Base-by-base conservation (phyloP, 2,113 vertebrate species). In the Anhinga rufa region DNA sequence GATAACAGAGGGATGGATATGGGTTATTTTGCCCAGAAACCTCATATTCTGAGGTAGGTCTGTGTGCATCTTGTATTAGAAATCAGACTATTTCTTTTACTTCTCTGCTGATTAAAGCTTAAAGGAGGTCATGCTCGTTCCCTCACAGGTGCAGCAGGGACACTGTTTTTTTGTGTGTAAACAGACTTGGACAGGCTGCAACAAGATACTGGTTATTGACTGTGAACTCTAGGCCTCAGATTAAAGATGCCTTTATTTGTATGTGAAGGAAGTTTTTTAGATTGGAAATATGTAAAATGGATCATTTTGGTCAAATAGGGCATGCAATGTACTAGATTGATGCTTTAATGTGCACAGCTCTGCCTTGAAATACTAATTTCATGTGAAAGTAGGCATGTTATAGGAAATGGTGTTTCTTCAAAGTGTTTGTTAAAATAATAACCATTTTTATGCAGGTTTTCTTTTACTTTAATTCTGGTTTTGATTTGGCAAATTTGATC, bases 71-170 rank as follows among this genome's bases (percentile, higher is more conserved):
- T 70, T 13, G 8, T 1, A 4, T 51, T 40, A 28, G 9, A 58
- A 75, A 72, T 68, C 10, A 55, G 21, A 12, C 3, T 28, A 4
- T 8, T 29, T 48, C 17, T 83, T 72, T 24, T 58, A 17, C 3
- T 9, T 4, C 2, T 40, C 8, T 44, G 9, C 32, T 87, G 52
- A 12, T 38, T 82, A 52, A 66, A 58, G 14, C 8, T 55, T n/a
- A 26, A 48, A 40, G 46, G 3, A 28, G 58, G 5, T 31, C 8
- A 13, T 65, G 5, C 3, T 8, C 0, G 4, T 49, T 57, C 2
- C 9, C 34, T 88, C 13, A 17, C 14, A 46, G 8, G 17, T 31
- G 18, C 21, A 44, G 26, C 32, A 57, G 46, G 28, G 31, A 48
- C 84, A 52, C 24, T 19, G 14, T n/a, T n/a, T 71, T 70, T 60